These are phyloP conservation scores for Mystacides longicornis DNA, from an alignment of 2,888 invertebrate species.

Conservation along the genomic window DNA sequence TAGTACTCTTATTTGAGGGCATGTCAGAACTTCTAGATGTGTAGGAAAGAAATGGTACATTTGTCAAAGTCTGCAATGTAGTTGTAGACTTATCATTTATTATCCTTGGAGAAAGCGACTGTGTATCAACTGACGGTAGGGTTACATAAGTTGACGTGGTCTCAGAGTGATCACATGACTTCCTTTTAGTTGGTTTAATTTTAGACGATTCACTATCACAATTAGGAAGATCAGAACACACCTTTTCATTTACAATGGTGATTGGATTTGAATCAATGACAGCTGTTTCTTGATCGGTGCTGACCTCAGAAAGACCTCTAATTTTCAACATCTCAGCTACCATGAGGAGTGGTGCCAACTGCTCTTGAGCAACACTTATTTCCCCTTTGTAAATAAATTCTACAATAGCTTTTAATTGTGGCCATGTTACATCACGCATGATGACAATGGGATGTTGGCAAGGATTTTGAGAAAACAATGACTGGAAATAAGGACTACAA, in stretches of 20 bases:
- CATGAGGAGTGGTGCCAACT: conserved; percentile 12
- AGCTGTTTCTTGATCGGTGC: conserved; percentile 34
- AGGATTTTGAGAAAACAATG: conserved; percentile 84
- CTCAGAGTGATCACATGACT: neutral
- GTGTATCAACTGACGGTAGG: neutral
- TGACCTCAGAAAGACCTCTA: conserved; percentile 79
- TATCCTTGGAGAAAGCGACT: neutral
- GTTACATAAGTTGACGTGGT: neutral
- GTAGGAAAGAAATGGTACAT: neutral
- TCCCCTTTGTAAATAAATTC: conserved; percentile 96
- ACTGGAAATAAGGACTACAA: conserved; percentile 89
- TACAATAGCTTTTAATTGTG: conserved; percentile 79
- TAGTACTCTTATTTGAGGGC: neutral
- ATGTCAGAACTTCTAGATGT: neutral
- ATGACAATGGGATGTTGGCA: conserved; percentile 92
- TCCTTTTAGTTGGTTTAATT: conserved; percentile 8
- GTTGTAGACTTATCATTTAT: neutral
- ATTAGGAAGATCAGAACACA: conserved; percentile 4
- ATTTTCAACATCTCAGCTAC: conserved; percentile 57
- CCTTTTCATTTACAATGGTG: conserved; percentile 2
- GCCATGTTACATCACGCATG: conserved; percentile 70
- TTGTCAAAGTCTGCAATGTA: neutral
- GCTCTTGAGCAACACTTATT: conserved; percentile 87
- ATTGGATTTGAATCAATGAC: conserved; percentile 4
- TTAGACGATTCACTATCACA: conserved; percentile 7